Percentiles rank a stretch among this genome's conserved stretches.
Evolutionary conservation across 1,140 invertebrate species (phyloP).

Genomic region (Anthonomus grandis): DNA sequence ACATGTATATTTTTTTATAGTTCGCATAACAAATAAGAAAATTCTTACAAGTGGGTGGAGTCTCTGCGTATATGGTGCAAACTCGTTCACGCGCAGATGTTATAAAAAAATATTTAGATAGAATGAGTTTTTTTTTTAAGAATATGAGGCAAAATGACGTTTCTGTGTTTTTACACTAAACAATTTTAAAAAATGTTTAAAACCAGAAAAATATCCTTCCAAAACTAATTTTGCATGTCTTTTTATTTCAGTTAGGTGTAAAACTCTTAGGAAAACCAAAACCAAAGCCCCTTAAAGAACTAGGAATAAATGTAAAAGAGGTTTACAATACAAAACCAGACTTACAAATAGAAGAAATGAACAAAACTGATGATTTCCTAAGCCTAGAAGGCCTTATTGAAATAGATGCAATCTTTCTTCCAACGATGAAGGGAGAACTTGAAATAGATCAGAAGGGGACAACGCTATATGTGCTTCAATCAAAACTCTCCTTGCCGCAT

Average conservation of each 20-base stretch:
- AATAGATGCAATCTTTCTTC: conserved; percentile 62
- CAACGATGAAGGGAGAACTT: conserved; percentile 57
- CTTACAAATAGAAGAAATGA: conserved; percentile 34
- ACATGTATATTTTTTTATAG: no score
- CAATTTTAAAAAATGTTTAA: no score
- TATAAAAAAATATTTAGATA: no score
- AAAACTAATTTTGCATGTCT: no score
- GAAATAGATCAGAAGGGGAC: conserved; percentile 58
- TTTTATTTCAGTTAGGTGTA: conserved; percentile 51
- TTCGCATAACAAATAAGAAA: no score
- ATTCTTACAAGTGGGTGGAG: no score
- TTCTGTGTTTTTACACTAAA: no score
- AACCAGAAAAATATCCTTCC: no score
- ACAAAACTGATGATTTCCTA: conserved; percentile 49
- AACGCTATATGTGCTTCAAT: conserved; percentile 52
- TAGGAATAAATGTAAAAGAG: conserved; percentile 40
- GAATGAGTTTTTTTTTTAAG: no score
- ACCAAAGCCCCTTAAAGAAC: conserved; percentile 49
- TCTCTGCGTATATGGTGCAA: no score
- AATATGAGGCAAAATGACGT: no score
- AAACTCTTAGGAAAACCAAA: conserved; percentile 54
- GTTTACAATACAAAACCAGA: conserved; percentile 40
- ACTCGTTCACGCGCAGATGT: no score
- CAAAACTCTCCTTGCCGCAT: conserved; percentile 51
- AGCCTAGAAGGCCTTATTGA: conserved; percentile 58